Conservation (phyloP, 2,888 invertebrate genomes). For the Hipparchia sbordonii region DNA sequence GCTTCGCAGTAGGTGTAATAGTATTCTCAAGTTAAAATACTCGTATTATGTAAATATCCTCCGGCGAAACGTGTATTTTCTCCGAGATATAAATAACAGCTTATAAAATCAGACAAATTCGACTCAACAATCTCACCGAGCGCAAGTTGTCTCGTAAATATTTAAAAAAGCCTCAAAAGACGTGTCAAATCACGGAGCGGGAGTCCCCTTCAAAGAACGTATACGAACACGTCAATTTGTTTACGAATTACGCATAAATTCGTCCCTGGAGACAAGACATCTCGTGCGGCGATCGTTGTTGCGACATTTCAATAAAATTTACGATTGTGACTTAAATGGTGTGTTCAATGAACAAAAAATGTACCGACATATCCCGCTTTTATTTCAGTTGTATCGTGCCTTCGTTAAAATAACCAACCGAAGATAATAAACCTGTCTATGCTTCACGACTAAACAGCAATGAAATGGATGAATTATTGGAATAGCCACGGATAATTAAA, state of each 20-base stretch:
- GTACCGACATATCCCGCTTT: slow-evolving; percentile 72
- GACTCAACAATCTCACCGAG: slow-evolving; percentile 32
- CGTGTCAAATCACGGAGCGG: slow-evolving; percentile 73
- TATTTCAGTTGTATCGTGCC: slow-evolving; percentile 72
- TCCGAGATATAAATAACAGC: slow-evolving; percentile 23
- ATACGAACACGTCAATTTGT: slow-evolving; percentile 79
- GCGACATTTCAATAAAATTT: slow-evolving; percentile 83
- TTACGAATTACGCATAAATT: slow-evolving; percentile 82
- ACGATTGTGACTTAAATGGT: slow-evolving; percentile 82
- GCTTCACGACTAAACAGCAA: slow-evolving; percentile 63
- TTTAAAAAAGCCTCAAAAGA: slow-evolving; percentile 60
- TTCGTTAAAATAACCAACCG: slow-evolving; percentile 79
- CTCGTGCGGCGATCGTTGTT: slow-evolving; percentile 79
- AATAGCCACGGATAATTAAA: slow-evolving; percentile 45
- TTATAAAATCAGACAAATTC: slow-evolving; percentile 37
- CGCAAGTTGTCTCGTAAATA: slow-evolving; percentile 46
- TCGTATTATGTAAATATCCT: slow-evolving; percentile 21
- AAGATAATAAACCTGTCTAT: slow-evolving; percentile 75
- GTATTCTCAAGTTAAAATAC: slow-evolving; percentile 7
- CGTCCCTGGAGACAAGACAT: slow-evolving; percentile 80
- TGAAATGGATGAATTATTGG: slow-evolving; percentile 64
- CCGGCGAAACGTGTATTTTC: slow-evolving; percentile 15
- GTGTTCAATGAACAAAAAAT: slow-evolving; percentile 76
- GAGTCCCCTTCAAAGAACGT: slow-evolving; percentile 69
- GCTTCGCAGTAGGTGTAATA: slow-evolving; percentile 1